Evolutionary conservation across 2,797 vertebrate species (phyloP).

Genomic region (Arnoldichthys spilopterus): DNA sequence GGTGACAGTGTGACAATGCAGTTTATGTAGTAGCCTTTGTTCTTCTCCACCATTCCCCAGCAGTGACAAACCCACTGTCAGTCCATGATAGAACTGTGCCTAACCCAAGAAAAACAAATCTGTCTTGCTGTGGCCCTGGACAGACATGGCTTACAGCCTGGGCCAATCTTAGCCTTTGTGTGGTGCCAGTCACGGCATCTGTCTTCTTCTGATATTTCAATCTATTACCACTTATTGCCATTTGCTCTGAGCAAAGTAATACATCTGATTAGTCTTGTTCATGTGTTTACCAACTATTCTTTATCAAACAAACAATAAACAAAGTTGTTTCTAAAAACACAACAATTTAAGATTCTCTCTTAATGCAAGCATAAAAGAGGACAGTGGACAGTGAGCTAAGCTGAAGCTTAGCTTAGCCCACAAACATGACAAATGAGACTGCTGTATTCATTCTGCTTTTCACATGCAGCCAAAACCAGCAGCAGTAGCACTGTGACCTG

Average conservation of each 20-base stretch:
- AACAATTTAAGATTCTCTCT: background rate
- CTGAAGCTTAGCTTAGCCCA: background rate
- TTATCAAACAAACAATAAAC: no score
- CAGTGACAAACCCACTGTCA: constrained; percentile 13
- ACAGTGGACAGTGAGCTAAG: no score
- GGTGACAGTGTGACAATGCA: constrained; percentile 34
- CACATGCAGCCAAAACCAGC: constrained; percentile 3
- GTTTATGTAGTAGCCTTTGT: constrained; percentile 25
- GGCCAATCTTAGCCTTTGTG: constrained; percentile 24
- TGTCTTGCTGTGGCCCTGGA: constrained; percentile 27
- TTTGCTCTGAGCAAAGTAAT: background rate
- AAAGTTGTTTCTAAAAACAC: background rate
- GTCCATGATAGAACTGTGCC: constrained; percentile 17
- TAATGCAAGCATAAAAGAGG: background rate
- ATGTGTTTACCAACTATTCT: constrained; percentile 12
- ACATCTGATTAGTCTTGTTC: background rate
- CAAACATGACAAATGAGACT: constrained; percentile 28
- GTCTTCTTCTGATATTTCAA: background rate
- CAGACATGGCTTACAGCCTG: background rate
- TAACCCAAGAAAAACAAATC: constrained; percentile 30
- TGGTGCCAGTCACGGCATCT: constrained; percentile 3
- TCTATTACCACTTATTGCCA: background rate
- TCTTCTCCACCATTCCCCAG: background rate
- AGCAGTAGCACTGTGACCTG: constrained; percentile 14
- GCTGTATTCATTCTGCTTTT: constrained; percentile 8